Conservation (phyloP, 2,888 invertebrate genomes). For the Cataglyphis albicans region DNA sequence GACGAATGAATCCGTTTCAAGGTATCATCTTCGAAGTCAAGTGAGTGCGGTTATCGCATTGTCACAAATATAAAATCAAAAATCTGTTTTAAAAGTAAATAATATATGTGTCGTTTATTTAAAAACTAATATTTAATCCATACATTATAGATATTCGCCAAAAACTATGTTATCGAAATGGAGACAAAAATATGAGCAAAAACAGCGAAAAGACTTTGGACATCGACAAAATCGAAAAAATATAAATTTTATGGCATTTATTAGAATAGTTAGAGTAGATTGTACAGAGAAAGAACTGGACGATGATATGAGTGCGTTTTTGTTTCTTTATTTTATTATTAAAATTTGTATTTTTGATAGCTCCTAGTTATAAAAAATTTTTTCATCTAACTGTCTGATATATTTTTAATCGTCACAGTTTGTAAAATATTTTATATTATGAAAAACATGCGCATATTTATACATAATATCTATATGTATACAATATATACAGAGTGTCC, state of each 20-base stretch:
- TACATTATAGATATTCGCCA: constrained; percentile 71
- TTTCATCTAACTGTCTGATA: not conserved
- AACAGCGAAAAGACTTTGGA: not conserved
- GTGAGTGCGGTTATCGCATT: constrained; percentile 67
- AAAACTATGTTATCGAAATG: constrained; percentile 45
- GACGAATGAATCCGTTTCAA: constrained; percentile 81
- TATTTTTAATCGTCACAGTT: not conserved
- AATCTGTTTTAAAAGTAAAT: not conserved
- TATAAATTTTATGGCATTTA: constrained; percentile 73
- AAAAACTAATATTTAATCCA: not conserved
- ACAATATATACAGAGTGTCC: no score
- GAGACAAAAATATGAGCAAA: not conserved
- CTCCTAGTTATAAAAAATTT: not conserved
- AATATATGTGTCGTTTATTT: not conserved
- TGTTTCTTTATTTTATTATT: not conserved
- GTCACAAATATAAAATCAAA: not conserved
- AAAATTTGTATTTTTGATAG: not conserved
- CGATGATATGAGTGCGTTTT: constrained; percentile 67
- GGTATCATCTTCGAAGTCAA: constrained; percentile 78
- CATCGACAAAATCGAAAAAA: constrained; percentile 30
- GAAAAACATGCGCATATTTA: not conserved
- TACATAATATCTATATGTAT: no score
- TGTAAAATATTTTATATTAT: not conserved
- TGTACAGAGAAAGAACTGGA: constrained; percentile 67
- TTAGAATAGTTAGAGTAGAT: constrained; percentile 74